phyloP scores from a whole-genome alignment of 1,140 invertebrate species.

The Drosophila mauritiana region DNA sequence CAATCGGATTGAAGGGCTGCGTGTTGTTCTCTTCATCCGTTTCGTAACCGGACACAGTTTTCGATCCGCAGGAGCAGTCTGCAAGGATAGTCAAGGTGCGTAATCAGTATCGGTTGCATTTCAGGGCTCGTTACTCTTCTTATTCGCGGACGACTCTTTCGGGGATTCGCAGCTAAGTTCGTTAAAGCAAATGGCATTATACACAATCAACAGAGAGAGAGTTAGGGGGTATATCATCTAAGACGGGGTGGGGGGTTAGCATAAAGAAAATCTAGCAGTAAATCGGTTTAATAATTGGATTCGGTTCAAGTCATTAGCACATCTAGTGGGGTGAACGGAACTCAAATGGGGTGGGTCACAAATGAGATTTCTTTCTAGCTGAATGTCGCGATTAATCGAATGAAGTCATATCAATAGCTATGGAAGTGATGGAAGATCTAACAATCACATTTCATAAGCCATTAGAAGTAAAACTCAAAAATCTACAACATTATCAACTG shows the following conservation, averaged over 20 bases:
- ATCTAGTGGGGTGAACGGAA: conserved; percentile 39
- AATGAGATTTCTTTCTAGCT: conserved; percentile 23
- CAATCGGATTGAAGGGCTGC: conserved; percentile 87
- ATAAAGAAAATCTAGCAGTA: conserved; percentile 53
- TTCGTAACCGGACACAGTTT: conserved; percentile 88
- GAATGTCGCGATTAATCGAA: conserved; percentile 17
- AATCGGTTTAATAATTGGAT: conserved; percentile 43
- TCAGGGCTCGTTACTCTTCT: conserved; percentile 17
- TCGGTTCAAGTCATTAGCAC: conserved; percentile 51
- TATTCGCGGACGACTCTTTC: conserved; percentile 28
- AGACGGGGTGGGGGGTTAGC: conserved; percentile 15
- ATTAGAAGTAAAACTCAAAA: conserved; percentile 3
- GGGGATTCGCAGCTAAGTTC: conserved; percentile 65
- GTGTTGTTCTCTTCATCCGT: conserved; percentile 87
- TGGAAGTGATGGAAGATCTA: conserved; percentile 1
- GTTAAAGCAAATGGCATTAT: conserved; percentile 72
- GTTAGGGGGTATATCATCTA: conserved; percentile 33
- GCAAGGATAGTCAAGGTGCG: conserved; percentile 58
- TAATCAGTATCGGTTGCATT: conserved; percentile 23
- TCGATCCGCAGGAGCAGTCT: conserved; percentile 90
- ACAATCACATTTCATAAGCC: conserved; percentile 2
- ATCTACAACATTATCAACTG: conserved; percentile 15
- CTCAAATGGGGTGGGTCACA: conserved; percentile 20
- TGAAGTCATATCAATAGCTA: background rate
- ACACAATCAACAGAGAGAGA: conserved; percentile 67